Base-by-base conservation (phyloP, 2,888 invertebrate genomes). In the Serripes groenlandicus region DNA sequence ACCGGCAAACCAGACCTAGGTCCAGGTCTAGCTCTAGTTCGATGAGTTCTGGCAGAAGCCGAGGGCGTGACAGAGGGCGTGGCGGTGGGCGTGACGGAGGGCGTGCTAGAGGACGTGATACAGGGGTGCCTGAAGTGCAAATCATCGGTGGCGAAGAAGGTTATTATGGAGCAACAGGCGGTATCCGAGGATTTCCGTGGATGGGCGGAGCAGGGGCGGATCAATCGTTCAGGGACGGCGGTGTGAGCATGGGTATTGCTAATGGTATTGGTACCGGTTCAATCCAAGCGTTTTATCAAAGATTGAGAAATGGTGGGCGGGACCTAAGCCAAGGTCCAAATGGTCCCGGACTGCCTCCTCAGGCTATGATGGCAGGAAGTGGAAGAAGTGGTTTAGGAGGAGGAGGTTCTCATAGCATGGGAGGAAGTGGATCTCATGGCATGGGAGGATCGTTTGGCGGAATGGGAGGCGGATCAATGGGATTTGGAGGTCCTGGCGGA, bases 191-290 rank as follows among this genome's bases (percentile, higher is more conserved):
- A 0, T 75, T 52, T 32, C 75, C 75, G 7, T 37, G 28, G 15
- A 66, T 75, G 66, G 75, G 75, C 15, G 75, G 75, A 28, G 75
- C 66, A 18, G 75, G 75, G 2, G 37, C 28, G 0, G 66, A 37
- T 7, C 23, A 21, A 9, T 3, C 2, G 11, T 68, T 54, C 37
- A 37, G 35, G 3, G 75, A 75, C 35, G 75, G 75, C 0, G 75
- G 75, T 11, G 28, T 34, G 9, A 34, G 54, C 1, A 9, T 30
- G 2, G 75, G 75, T 1, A 37, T 73, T 3, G 73, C 28, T 1
- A 60, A 62, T 42, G 73, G 73, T 37, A 60, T 73, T 28, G 73
- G 73, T 15, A 37, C 60, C 1, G 73, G 73, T 1, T 73, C 73
- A 1, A 26, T 35, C 28, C 60, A 73, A 18, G 73, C 73, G 18